Evolutionary conservation across 2,797 vertebrate species (phyloP).

Genomic region (Odontamblyopus rebecca): DNA sequence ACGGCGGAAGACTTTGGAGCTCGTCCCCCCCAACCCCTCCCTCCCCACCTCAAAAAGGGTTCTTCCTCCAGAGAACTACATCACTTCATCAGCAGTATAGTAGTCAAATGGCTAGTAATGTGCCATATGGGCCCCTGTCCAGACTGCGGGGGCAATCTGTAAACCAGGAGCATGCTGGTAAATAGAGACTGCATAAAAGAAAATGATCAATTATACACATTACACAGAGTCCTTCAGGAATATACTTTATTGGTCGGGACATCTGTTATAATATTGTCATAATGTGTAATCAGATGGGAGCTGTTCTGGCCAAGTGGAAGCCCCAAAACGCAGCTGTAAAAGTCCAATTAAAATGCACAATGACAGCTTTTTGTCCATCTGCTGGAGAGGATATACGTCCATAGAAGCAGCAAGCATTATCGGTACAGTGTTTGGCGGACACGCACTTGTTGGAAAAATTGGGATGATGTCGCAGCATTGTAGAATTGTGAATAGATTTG

Average conservation of each 20-base stretch:
- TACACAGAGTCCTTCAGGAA: conserved; percentile 96
- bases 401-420: conserved; percentile 9
- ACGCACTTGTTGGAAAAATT: background rate
- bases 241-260: conserved; percentile 99
- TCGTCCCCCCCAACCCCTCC: conserved; percentile 36
- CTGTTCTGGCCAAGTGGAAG: conserved; percentile 90
- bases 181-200: conserved; percentile 85
- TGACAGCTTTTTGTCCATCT: conserved; percentile 98
- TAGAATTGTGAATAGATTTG: background rate
- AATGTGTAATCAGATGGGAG: conserved; percentile 99
- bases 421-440: background rate
- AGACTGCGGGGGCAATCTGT: conserved; percentile 94
- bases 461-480: background rate
- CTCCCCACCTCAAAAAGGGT: conserved; percentile 85
- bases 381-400: conserved; percentile 78
- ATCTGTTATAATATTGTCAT: conserved; percentile 99
- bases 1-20: conserved; percentile 69
- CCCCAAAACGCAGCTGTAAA: conserved; percentile 93
- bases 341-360: conserved; percentile 94
- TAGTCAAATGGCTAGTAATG: conserved; percentile 85
- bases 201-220: conserved; percentile 99
- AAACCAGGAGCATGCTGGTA: conserved; percentile 92
- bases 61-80: conserved; percentile 80
- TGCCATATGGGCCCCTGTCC: conserved; percentile 94
- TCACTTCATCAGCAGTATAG: conserved; percentile 84